These are phyloP conservation scores for Emmelina monodactyla DNA, from an alignment of 2,888 invertebrate species.

Conservation along the genomic window DNA sequence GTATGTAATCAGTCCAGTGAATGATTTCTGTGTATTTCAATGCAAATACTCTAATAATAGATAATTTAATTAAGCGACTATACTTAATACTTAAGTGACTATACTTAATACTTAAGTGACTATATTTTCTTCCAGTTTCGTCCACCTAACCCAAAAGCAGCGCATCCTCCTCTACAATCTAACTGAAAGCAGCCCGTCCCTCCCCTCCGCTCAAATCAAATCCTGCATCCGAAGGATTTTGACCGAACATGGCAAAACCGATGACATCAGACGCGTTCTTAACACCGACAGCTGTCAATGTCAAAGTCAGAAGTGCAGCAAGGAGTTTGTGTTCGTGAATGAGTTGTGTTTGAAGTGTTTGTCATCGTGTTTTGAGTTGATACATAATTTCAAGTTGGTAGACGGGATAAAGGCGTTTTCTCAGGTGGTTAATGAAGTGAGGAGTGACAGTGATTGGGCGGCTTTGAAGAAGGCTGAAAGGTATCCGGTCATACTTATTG, in stretches of 20 bases:
- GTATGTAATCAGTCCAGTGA: too few species aligned
- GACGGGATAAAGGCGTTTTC: conserved; percentile 50
- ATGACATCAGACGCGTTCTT: conserved; percentile 26
- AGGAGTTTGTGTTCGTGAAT: conserved; percentile 30
- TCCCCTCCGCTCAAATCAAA: conserved; percentile 40
- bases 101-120: too few species aligned
- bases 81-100: too few species aligned
- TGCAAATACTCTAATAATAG: too few species aligned
- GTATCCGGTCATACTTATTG: conserved; percentile 70
- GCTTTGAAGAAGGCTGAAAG: conserved; percentile 49
- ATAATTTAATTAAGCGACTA: too few species aligned
- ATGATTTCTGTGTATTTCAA: too few species aligned
- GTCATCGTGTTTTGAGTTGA: conserved; percentile 33
- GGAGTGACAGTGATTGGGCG: conserved; percentile 38
- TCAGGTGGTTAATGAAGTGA: conserved; percentile 37
- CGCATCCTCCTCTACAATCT: conserved; percentile 45
- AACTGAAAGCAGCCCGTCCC: conserved; percentile 31
- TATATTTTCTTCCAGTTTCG: conserved; percentile 28
- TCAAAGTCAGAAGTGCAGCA: conserved; percentile 30
- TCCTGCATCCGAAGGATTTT: conserved; percentile 42
- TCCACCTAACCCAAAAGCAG: conserved; percentile 40
- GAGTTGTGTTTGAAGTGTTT: conserved; percentile 45
- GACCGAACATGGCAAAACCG: conserved; percentile 39
- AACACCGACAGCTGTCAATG: conserved; percentile 23
- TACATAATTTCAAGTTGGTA: conserved; percentile 38